Evolutionary conservation across 2,888 invertebrate species (phyloP), one percentile per base, ranked within the genome.

Genomic region (Eupithecia insigniata): DNA sequence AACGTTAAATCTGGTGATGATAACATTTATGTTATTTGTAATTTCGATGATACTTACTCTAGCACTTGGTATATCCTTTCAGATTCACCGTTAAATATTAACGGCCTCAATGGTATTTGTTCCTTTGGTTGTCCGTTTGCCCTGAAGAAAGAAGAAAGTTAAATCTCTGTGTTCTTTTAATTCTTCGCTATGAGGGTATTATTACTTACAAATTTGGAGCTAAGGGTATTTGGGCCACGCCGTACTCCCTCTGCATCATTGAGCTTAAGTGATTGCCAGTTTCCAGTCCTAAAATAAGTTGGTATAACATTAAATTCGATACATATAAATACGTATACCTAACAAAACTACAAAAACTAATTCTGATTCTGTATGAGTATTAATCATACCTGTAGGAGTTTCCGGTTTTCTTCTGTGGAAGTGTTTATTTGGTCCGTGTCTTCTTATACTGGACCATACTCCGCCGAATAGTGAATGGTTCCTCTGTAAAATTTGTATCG

Each of bases 401-500:
- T 93, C 93, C 0, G 85, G 90, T 81, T 92, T 92, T 66, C 90
- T 82, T 77, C 89, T 89, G 36, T 91, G 86, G 72, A 92, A 90
- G 75, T 92, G 85, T 77, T 89, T 88, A 77, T 93, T 93, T 12
- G 95, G 94, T 7, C 95, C 96, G 82, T 97, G 97, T 75, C 97
- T 95, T 84, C 97, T 95, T 95, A 99, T 97, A 76, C 98, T 98
- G 12, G 98, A 98, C 98, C 98, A 98, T 39, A 99, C 98, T 84
- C 97, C 98, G 70, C 99, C 99, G 87, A 99, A 99, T 67, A 99
- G 94, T 66, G 98, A 98, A 90, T 99, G 99, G 89, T 99, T 99
- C 87, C 99, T 96, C 99, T 99, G 95, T 68, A 26, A 55, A 55
- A 55, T 55, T 55, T 26, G 51, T 14, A 51, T 26, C 10, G 12